Evolutionary conservation across 2,797 vertebrate species (phyloP), one percentile per base, ranked within the genome.

Genomic region (Syngnathus acus): DNA sequence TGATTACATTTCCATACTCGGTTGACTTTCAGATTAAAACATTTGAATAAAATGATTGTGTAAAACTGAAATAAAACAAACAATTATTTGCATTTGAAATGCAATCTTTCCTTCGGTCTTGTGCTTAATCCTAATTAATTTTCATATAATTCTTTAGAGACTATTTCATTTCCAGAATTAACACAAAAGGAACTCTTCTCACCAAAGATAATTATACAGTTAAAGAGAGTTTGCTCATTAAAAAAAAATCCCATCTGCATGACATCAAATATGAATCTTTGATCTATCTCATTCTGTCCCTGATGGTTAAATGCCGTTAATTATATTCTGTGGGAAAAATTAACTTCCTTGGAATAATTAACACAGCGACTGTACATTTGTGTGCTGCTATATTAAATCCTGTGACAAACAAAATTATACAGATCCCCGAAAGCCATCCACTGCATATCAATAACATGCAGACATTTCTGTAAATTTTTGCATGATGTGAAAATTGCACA

Each of bases 41-140:
- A 72, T 75, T 69, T 71, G 42, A 67, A 72, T 76, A 39, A 60
- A 69, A 53, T 54, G 72, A 77, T 63, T 53, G 47, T 62, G 39
- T 39, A 42, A 64, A 50, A 64, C 62, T 2, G 37, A 75, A 43
- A 66, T 57, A 39, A 77, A 67, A 74, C 65, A 72, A 75, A 42
- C 67, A 82, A 75, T 72, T 80, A 87, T 88, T 87, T 88, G 79
- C 78, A 83, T 80, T 86, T 81, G 75, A 79, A 89, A 88, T 89
- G 78, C 84, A 88, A 86, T 87, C 82, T 83, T 79, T 77, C 80
- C 82, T 71, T 87, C 81, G 83, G 85, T 86, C 6, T 83, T 82
- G 75, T 76, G 87, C 86, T 88, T 85, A 86, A 85, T 90, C 82
- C 81, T 86, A 89, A 90, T 91, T 88, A 88, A 90, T 90, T 92